These are phyloP conservation scores for Andrena bicolor DNA, from an alignment of 2,888 invertebrate species.

Conservation along the genomic window DNA sequence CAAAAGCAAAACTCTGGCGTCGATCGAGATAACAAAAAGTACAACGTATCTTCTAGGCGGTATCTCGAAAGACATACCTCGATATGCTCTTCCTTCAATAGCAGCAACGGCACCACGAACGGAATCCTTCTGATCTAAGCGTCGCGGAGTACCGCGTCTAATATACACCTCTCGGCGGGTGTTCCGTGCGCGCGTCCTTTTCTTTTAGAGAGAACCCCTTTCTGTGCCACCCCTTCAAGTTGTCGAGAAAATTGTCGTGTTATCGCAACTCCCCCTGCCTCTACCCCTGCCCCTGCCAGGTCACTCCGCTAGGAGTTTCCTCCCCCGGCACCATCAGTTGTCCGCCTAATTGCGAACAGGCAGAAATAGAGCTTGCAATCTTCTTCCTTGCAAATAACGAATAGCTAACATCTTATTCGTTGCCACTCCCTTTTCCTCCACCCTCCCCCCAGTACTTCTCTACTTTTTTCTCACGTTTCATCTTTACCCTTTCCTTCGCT, in stretches of 20 bases:
- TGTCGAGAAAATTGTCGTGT: slow-evolving; percentile 85
- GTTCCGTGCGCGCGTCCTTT: slow-evolving; percentile 69
- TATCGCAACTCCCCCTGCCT: slow-evolving; percentile 49
- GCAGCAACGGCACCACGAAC: slow-evolving; percentile 49
- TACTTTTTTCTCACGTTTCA: not conserved
- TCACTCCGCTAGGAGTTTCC: slow-evolving; percentile 32
- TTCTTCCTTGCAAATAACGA: slow-evolving; percentile 73
- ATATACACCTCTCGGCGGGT: slow-evolving; percentile 82
- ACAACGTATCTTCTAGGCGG: not conserved
- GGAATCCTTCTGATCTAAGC: slow-evolving; percentile 80
- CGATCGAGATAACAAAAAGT: slow-evolving; percentile 29
- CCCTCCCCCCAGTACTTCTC: not conserved
- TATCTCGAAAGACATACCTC: slow-evolving; percentile 46
- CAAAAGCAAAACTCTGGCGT: slow-evolving; percentile 6
- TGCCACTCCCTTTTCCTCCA: not conserved
- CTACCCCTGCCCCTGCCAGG: slow-evolving; percentile 15
- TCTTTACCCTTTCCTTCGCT: not conserved
- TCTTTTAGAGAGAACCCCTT: slow-evolving; percentile 79
- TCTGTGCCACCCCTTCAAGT: slow-evolving; percentile 60
- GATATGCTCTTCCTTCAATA: slow-evolving; percentile 28
- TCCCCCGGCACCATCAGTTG: slow-evolving; percentile 44
- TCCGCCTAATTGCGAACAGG: slow-evolving; percentile 73
- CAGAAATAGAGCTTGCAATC: slow-evolving; percentile 79
- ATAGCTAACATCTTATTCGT: slow-evolving; percentile 55
- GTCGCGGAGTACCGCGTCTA: slow-evolving; percentile 79